Conservation (phyloP, 2,113 vertebrate species). For the Corydoras maculifer region DNA sequence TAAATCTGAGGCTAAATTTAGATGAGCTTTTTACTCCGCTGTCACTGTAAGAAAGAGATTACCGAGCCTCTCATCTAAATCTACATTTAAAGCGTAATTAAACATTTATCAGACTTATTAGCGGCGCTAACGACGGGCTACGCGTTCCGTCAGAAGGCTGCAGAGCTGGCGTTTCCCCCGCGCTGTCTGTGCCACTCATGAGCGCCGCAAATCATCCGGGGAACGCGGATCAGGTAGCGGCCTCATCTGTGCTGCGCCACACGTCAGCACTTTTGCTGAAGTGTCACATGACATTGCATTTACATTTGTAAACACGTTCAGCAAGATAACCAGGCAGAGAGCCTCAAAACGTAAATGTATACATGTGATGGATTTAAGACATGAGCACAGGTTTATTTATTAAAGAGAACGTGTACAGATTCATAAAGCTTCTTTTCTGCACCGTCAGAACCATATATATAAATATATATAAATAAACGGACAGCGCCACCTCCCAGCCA, state of each 20-base stretch:
- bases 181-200: too few species aligned
- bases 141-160: background rate
- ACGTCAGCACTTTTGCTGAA: too few species aligned
- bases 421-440: too few species aligned
- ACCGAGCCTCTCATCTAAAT: background rate
- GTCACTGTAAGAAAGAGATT: slow-evolving; percentile 17
- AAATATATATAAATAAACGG: too few species aligned
- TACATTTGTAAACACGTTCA: background rate
- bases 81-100: slow-evolving; percentile 30
- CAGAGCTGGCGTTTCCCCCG: background rate
- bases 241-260: too few species aligned
- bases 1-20: slow-evolving; percentile 75
- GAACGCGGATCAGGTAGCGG: too few species aligned
- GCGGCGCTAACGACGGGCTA: background rate
- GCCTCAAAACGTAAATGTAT: background rate
- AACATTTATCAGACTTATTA: slow-evolving; percentile 25
- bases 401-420: too few species aligned
- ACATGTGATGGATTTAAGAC: too few species aligned
- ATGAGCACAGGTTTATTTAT: too few species aligned
- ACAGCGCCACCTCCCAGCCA: too few species aligned
- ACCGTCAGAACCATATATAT: too few species aligned
- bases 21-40: slow-evolving; percentile 42
- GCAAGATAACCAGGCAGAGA: background rate
- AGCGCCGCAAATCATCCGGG: too few species aligned
- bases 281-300: background rate